Base-by-base conservation (phyloP, 2,888 invertebrate genomes). In the Lycophotia porphyrea region DNA sequence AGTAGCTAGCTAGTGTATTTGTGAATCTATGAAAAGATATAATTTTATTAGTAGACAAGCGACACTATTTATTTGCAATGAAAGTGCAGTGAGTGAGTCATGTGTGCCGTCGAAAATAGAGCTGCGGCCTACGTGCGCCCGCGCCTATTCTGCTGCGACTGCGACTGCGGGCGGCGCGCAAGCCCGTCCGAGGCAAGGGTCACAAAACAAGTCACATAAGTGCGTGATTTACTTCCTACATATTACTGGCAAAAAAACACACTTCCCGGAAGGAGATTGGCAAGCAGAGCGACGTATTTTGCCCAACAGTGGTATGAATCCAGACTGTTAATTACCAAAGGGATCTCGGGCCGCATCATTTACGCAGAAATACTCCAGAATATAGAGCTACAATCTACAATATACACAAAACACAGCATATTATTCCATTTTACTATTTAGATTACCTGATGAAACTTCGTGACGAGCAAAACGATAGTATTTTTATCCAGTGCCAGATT, bases 11-110 rank as follows among this genome's bases (percentile, higher is more conserved):
- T n/a, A n/a, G n/a, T n/a, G n/a, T n/a, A n/a, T n/a, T n/a, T n/a
- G n/a, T n/a, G n/a, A n/a, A 90, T 87, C 85, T 88, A 90, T 90
- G 87, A 87, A 87, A 91, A 90, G 88, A 89, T 36, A 64, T 71
- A 34, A 34, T 66, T 55, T 93, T 91, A 91, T 91, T 90, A 86
- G 89, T 88, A 93, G 93, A 93, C 93, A 89, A 90, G 88, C 89
- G 87, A 88, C 82, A 90, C 90, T 92, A 92, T 94, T 93, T 93
- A 92, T 94, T 93, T 93, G 93, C 90, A 94, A 94, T 94, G 94
- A 94, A 95, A 95, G 94, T 94, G 93, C 93, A 94, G 87, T 94
- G 95, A 93, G 87, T 94, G 95, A 95, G 93, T 95, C 94, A 94
- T 89, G 89, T 90, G 86, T 86, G 71, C 78, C 71, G 78, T 91